Percentiles rank a stretch among this genome's conserved stretches.
These are phyloP conservation scores for Alfaro cultratus DNA, from an alignment of 2,797 vertebrate species.

Conservation along the genomic window DNA sequence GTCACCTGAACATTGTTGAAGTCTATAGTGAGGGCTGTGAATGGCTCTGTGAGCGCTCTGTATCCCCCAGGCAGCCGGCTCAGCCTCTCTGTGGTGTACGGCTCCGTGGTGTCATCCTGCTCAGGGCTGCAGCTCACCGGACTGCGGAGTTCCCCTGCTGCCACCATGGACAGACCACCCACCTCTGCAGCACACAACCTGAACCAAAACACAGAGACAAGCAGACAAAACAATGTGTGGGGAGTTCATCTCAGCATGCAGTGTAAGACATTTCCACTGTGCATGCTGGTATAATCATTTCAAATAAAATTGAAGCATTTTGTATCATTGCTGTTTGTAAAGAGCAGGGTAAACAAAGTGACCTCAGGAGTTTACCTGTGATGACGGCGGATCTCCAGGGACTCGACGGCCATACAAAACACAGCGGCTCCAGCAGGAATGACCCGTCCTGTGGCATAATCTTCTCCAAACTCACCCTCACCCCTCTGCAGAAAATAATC, in stretches of 20 bases:
- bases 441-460: constrained; percentile 85
- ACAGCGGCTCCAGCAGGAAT: constrained; percentile 92
- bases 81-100: constrained; percentile 96
- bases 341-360: not conserved
- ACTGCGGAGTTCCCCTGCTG: constrained; percentile 86
- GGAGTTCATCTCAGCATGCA: not conserved
- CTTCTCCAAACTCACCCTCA: constrained; percentile 54
- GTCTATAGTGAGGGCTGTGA: constrained; percentile 88
- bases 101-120: constrained; percentile 88
- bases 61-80: constrained; percentile 91
- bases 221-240: not conserved
- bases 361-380: constrained; percentile 83
- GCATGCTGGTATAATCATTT: not conserved
- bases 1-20: constrained; percentile 92
- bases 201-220: constrained; percentile 1
- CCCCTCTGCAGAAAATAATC: constrained; percentile 55
- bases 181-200: constrained; percentile 85
- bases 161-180: constrained; percentile 83
- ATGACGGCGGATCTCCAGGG: constrained; percentile 91
- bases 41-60: constrained; percentile 85
- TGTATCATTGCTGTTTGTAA: not conserved
- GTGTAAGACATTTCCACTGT: not conserved
- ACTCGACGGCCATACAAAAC: constrained; percentile 92
- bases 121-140: constrained; percentile 82
- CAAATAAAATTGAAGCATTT: not conserved